Conservation (phyloP, 2,888 invertebrate genomes). For the Diaperis boleti region DNA sequence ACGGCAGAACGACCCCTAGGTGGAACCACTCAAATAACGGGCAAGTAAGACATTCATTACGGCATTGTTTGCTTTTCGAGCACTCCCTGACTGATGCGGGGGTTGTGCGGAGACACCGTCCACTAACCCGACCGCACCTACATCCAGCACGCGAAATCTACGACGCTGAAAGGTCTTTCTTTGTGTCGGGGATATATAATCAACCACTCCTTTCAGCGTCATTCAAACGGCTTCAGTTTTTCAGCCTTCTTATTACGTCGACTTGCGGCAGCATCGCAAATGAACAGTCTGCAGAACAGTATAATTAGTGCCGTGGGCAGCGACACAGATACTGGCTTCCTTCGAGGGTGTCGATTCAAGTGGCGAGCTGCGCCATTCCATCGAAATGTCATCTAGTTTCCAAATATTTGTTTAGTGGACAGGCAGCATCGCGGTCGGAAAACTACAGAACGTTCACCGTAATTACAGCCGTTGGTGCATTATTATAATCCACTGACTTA, state of each 20-base stretch:
- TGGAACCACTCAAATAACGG: background rate
- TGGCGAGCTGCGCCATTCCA: too few relatives aligned
- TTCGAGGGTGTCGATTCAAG: too few relatives aligned
- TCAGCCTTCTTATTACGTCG: background rate
- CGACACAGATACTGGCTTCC: too few relatives aligned
- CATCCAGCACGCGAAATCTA: constrained; percentile 22
- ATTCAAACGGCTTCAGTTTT: constrained; percentile 9
- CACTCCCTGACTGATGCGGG: constrained; percentile 5
- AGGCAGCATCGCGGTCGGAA: too few relatives aligned
- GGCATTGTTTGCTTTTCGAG: constrained; percentile 6
- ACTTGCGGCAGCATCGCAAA: constrained; percentile 17
- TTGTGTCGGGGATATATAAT: constrained; percentile 1
- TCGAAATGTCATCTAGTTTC: too few relatives aligned
- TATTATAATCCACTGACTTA: constrained; percentile 27
- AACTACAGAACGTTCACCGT: too few relatives aligned
- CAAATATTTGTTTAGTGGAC: too few relatives aligned
- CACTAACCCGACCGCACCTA: constrained; percentile 22
- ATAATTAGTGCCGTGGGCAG: background rate
- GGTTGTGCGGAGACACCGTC: constrained; percentile 9
- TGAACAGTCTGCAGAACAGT: constrained; percentile 3
- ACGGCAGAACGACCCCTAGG: too few relatives aligned
- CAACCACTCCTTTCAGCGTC: constrained; percentile 18
- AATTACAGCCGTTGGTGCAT: constrained; percentile 23
- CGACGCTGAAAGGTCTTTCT: constrained; percentile 3
- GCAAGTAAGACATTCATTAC: background rate